A percentile compares a stretch with the other conserved stretches of the same genome.
These are phyloP conservation scores for Zosterops hypoxanthus DNA, from an alignment of 2,113 vertebrate species.

Conservation along the genomic window DNA sequence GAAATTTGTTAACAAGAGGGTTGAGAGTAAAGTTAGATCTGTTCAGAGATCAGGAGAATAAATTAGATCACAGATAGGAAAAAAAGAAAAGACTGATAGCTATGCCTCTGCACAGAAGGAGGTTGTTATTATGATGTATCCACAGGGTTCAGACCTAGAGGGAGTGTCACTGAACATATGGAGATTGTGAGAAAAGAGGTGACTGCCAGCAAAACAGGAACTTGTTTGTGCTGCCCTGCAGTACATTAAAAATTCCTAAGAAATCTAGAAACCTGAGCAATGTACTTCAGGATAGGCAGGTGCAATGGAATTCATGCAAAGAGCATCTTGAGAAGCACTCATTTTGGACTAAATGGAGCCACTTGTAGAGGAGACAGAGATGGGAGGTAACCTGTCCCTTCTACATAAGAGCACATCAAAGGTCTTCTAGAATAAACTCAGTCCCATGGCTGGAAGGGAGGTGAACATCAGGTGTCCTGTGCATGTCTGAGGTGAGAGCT, in stretches of 20 bases:
- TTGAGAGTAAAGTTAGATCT: not conserved
- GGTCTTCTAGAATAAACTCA: not conserved
- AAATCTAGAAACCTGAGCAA: not conserved
- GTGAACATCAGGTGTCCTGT: fast-evolving
- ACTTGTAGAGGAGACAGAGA: not conserved
- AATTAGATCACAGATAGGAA: not conserved
- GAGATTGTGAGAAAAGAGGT: not conserved
- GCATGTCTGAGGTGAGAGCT: fast-evolving
- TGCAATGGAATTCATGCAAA: not conserved
- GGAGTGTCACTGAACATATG: fast-evolving
- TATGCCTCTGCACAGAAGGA: not conserved
- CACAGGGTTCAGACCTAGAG: not conserved
- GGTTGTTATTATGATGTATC: not conserved
- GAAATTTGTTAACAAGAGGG: not conserved
- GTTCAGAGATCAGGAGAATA: not conserved
- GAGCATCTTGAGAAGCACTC: not conserved
- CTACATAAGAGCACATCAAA: not conserved
- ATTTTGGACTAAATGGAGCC: not conserved
- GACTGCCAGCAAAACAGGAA: not conserved
- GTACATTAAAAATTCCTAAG: not conserved
- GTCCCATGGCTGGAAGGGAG: fast-evolving
- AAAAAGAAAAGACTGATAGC: not conserved
- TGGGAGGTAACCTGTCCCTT: not conserved
- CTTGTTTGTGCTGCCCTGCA: not conserved
- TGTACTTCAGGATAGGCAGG: not conserved